Conservation (phyloP, 1,140 invertebrate genomes). For the Hormaphis cornu region DNA sequence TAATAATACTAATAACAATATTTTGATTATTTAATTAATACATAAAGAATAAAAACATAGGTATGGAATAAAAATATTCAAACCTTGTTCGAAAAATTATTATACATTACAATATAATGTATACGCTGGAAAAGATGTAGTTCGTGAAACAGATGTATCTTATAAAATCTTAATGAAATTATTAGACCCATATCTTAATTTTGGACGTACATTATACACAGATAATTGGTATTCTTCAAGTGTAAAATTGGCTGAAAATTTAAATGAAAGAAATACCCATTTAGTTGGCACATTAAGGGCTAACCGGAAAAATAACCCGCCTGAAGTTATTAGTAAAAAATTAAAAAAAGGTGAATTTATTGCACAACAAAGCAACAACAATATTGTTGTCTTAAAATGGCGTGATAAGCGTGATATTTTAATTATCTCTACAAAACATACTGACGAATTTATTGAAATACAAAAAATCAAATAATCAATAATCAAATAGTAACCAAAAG, state of each 20-base stretch:
- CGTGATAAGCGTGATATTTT: too few relatives aligned
- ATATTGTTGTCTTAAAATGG: conserved; percentile 36
- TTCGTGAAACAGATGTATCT: neutral
- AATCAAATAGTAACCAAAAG: too few relatives aligned
- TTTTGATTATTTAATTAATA: too few relatives aligned
- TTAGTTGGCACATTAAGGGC: conserved; percentile 35
- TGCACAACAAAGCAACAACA: neutral
- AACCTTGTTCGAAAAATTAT: conserved; percentile 38
- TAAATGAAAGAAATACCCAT: conserved; percentile 35
- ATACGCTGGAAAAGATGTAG: conserved; percentile 38
- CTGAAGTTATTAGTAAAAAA: conserved; percentile 34
- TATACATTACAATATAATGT: conserved; percentile 40
- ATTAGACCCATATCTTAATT: neutral
- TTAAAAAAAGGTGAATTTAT: conserved; percentile 33
- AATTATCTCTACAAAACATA: too few relatives aligned
- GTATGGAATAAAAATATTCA: conserved; percentile 42
- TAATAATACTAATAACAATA: too few relatives aligned
- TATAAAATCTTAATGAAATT: neutral
- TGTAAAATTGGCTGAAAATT: conserved; percentile 31
- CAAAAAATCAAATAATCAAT: too few relatives aligned
- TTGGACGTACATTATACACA: neutral
- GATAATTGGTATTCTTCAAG: conserved; percentile 20
- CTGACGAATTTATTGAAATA: too few relatives aligned
- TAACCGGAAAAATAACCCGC: conserved; percentile 36
- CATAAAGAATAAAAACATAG: conserved; percentile 39